Evolutionary conservation across 2,888 invertebrate species (phyloP), one percentile per base, ranked within the genome.

Genomic region (Oscheius myriophilus): DNA sequence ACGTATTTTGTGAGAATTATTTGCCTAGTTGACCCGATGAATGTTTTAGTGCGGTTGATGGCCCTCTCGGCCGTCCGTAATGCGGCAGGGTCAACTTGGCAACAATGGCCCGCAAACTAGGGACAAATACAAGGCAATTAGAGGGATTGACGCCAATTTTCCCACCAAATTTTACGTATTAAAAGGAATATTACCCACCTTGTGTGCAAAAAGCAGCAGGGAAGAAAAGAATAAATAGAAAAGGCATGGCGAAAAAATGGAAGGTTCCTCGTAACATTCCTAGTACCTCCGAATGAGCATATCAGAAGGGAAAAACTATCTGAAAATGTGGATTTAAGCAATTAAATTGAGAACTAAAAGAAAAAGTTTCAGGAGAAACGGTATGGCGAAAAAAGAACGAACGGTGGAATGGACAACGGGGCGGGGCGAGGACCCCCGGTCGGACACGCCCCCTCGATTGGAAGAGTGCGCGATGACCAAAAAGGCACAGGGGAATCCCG

Each of bases 41-140:
- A 6, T 6, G 33, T 33, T 33, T 33, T 33, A 33, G 3, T 33
- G 33, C 9, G 33, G 33, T 9, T 33, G 33, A 33, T 33, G 33
- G 33, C 33, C 33, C 33, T 33, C 33, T 33, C 33, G 33, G 3
- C 33, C 33, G 33, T 9, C 33, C 33, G 33, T 33, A 33, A 33
- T 33, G 33, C 33, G 33, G 33, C 33, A 33, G 33, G 33, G 33
- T 33, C 33, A 33, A 33, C 33, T 33, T 33, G 49, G 49, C 25
- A 61, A 61, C 61, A 61, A 61, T 61, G 49, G 61, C 61, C 25
- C 33, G 18, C 61, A 61, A 61, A 61, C 61, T 61, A 61, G 46
- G 25, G 23, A 33, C 33, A 33, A 33, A 33, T 33, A 33, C 33
- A 9, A 33, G 33, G 33, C 33, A 33, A 33, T 33, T 33, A 33